These are phyloP conservation scores for Andrena trimmerana DNA, from an alignment of 2,888 invertebrate genomes.

Conservation along the genomic window DNA sequence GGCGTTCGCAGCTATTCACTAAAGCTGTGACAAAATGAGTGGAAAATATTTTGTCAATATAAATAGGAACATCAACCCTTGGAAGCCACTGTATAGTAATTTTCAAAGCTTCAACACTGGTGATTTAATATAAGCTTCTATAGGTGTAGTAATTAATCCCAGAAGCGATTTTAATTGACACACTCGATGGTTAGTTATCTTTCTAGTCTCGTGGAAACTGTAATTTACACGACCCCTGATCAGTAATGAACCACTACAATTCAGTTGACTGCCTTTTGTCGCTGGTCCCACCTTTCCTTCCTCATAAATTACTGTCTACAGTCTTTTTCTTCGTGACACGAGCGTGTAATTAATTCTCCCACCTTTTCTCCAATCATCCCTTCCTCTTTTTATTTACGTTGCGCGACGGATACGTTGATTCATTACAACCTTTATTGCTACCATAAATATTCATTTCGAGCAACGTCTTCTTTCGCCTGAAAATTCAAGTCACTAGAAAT, in stretches of 20 bases:
- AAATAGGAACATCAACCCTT: no score
- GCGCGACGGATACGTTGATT: background rate
- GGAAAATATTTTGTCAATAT: no score
- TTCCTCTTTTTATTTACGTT: background rate
- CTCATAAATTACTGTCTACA: constrained; percentile 22
- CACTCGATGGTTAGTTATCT: background rate
- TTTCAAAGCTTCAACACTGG: background rate
- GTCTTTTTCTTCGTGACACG: background rate
- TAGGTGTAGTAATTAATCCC: background rate
- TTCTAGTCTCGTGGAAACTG: background rate
- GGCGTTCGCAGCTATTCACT: background rate
- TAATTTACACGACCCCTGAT: constrained; percentile 25
- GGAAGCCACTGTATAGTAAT: background rate
- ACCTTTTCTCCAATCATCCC: background rate
- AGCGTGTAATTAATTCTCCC: constrained; percentile 16
- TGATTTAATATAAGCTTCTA: background rate
- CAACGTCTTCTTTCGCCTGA: no score
- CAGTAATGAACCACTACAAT: constrained; percentile 1
- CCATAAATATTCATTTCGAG: background rate
- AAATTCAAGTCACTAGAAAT: no score
- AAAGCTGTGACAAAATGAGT: background rate
- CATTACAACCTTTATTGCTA: background rate
- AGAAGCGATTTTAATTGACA: constrained; percentile 18
- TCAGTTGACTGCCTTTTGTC: background rate
- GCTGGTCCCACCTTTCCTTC: background rate